These are phyloP conservation scores for Wiebesia pumilae DNA, from an alignment of 1,140 invertebrate species.

Conservation along the genomic window DNA sequence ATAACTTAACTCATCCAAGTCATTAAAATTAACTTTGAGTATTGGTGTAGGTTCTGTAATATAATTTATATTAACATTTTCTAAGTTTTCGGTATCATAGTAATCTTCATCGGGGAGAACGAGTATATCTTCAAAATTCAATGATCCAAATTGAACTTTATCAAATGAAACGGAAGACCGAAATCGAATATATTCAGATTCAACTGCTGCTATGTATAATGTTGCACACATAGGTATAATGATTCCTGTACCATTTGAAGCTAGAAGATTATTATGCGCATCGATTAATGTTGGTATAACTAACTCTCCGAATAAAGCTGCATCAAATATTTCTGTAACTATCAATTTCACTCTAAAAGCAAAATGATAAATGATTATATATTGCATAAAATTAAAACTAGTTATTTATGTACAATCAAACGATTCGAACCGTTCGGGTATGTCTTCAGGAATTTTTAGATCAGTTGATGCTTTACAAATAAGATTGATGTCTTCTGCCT, in stretches of 20 bases:
- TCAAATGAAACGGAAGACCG: slow-evolving; percentile 60
- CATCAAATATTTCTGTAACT: slow-evolving; percentile 87
- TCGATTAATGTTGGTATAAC: slow-evolving; percentile 81
- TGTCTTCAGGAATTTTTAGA: slow-evolving; percentile 74
- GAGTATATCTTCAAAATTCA: slow-evolving; percentile 62
- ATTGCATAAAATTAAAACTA: background rate
- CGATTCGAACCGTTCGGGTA: slow-evolving; percentile 71
- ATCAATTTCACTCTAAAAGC: slow-evolving; percentile 78
- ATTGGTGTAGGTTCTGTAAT: slow-evolving; percentile 78
- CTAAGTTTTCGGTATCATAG: slow-evolving; percentile 83
- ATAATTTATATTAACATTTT: slow-evolving; percentile 76
- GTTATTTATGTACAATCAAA: background rate
- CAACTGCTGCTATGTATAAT: slow-evolving; percentile 77
- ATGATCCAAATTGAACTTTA: slow-evolving; percentile 50
- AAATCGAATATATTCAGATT: slow-evolving; percentile 70
- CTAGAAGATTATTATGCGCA: slow-evolving; percentile 80
- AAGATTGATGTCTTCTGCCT: slow-evolving; percentile 66
- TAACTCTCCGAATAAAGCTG: slow-evolving; percentile 85
- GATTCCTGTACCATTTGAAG: slow-evolving; percentile 69
- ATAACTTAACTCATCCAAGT: slow-evolving; percentile 74
- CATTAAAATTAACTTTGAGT: slow-evolving; percentile 81
- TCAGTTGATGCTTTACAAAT: slow-evolving; percentile 77
- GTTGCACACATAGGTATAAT: slow-evolving; percentile 80
- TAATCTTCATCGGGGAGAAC: slow-evolving; percentile 72
- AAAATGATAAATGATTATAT: slow-evolving; percentile 30